Conservation (phyloP, 2,888 invertebrate species). For the Acanthopleura granulata region DNA sequence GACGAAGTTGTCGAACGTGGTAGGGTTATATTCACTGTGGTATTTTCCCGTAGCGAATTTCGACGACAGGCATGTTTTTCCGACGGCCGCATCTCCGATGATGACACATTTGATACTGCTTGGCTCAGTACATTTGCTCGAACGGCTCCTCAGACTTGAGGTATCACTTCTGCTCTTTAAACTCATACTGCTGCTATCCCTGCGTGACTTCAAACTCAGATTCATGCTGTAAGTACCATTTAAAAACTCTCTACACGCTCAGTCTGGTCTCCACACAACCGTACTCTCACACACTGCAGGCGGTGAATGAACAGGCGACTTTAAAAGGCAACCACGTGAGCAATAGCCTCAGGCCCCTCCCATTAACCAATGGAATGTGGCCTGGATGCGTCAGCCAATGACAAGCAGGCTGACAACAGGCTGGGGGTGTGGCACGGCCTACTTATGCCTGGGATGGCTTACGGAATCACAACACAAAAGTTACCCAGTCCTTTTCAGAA, state of each 20-base stretch:
- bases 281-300: neutral
- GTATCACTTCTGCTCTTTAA: constrained; percentile 15
- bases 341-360: neutral
- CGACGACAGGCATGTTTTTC: constrained; percentile 12
- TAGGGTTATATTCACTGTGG: constrained; percentile 9
- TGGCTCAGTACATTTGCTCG: constrained; percentile 9
- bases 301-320: neutral
- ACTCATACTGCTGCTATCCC: constrained; percentile 12
- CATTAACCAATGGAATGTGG: neutral
- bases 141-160: neutral
- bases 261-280: too few species aligned
- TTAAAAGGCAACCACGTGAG: constrained; percentile 11
- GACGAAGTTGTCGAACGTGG: constrained; percentile 16
- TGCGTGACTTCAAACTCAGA: neutral
- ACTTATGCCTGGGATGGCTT: too few species aligned
- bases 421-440: too few species aligned
- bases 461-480: too few species aligned
- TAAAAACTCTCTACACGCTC: too few species aligned
- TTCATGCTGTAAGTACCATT: too few species aligned
- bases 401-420: neutral
- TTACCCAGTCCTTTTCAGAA: too few species aligned
- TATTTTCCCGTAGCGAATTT: constrained; percentile 19
- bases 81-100: constrained; percentile 14
- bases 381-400: neutral
- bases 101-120: constrained; percentile 19